These are phyloP conservation scores for Pygoscelis antarcticus DNA, from an alignment of 2,113 vertebrate species.

Conservation along the genomic window DNA sequence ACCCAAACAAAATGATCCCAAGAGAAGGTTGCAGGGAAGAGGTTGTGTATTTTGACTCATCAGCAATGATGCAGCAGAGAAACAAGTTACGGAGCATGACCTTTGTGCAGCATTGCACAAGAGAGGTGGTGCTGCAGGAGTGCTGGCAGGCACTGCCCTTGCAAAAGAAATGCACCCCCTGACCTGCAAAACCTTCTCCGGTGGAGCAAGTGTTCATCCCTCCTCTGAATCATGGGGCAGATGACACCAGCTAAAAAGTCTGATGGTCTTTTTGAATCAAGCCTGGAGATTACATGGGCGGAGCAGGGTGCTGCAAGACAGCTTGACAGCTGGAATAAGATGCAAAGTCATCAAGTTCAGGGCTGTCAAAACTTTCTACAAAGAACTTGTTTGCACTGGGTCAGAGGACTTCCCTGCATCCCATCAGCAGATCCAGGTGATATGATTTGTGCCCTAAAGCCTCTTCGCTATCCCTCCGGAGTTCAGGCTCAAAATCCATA, in stretches of 20 bases:
- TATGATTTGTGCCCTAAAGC: neutral
- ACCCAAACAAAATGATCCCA: neutral
- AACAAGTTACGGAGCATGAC: neutral
- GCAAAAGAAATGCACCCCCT: neutral
- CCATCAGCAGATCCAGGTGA: neutral
- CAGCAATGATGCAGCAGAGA: neutral
- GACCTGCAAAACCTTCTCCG: neutral
- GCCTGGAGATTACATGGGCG: neutral
- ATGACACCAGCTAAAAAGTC: neutral
- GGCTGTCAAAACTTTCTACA: neutral
- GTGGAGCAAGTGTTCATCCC: neutral
- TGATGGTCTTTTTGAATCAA: neutral
- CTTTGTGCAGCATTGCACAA: slow-evolving; percentile 21
- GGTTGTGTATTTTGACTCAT: neutral
- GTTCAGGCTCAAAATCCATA: neutral
- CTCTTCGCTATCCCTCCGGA: neutral
- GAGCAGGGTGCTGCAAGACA: neutral
- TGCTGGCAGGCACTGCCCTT: neutral
- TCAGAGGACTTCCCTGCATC: neutral
- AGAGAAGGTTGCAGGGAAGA: neutral
- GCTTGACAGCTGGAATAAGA: neutral
- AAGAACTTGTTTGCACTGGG: neutral
- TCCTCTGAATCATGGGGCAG: neutral
- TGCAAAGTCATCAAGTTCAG: neutral
- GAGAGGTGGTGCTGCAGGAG: neutral